Evolutionary conservation across 2,797 vertebrate species (phyloP).

Genomic region (Melanotaenia boesemani): DNA sequence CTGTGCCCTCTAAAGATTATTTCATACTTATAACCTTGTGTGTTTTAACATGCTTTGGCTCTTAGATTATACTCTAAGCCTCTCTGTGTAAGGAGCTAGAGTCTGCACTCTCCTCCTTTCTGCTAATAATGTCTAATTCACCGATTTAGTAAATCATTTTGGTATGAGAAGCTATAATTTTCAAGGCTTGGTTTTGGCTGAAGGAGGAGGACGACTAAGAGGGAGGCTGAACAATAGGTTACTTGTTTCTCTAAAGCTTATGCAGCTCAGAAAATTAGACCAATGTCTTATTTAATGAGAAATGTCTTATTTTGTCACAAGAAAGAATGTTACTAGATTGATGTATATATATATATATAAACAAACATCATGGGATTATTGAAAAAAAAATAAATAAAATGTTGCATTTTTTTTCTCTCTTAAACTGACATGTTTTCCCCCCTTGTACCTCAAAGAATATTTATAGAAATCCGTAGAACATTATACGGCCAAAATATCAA

Average conservation of each 20-base stretch:
- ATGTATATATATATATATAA: no score
- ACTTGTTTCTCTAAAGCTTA: constrained; percentile 50
- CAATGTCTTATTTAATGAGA: constrained; percentile 36
- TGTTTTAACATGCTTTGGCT: constrained; percentile 40
- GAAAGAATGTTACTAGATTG: not conserved
- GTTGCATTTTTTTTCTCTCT: not conserved
- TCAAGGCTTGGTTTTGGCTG: constrained; percentile 17
- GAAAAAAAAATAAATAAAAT: not conserved
- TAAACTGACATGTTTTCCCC: not conserved
- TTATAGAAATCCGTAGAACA: constrained; percentile 38
- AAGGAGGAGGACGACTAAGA: constrained; percentile 26
- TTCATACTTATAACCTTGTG: constrained; percentile 24
- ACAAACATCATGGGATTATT: constrained; percentile 7
- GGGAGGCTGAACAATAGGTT: constrained; percentile 51
- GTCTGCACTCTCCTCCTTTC: constrained; percentile 13
- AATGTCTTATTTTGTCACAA: constrained; percentile 1
- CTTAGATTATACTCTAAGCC: constrained; percentile 34
- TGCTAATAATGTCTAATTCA: constrained; percentile 51
- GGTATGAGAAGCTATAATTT: constrained; percentile 44
- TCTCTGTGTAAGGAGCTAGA: constrained; percentile 55
- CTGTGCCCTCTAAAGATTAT: constrained; percentile 39
- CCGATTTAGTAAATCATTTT: constrained; percentile 52
- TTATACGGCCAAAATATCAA: constrained; percentile 42
- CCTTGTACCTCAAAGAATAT: constrained; percentile 28
- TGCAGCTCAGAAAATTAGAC: constrained; percentile 21